A percentile compares a stretch with the other conserved stretches of the same genome.
These are phyloP conservation scores for Tangara arthus DNA, from an alignment of 2,797 vertebrate genomes.

Conservation along the genomic window DNA sequence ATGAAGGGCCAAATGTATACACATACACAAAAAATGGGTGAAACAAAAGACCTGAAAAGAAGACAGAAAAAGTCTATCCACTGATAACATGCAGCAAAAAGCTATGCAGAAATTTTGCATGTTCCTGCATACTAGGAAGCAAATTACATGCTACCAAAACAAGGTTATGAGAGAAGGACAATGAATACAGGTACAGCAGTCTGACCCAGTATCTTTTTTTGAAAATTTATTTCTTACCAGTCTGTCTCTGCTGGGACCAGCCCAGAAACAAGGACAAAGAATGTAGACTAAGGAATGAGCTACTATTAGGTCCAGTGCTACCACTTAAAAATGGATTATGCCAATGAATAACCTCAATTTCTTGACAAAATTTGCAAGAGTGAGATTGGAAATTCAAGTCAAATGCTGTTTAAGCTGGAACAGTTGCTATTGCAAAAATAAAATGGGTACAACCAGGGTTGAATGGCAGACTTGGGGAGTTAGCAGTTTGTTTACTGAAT, in stretches of 20 bases:
- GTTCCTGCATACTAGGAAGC: not conserved
- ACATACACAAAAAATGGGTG: not conserved
- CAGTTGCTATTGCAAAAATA: not conserved
- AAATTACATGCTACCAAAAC: not conserved
- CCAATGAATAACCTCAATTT: not conserved
- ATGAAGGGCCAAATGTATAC: no score
- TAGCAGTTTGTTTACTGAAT: not conserved
- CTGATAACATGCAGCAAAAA: not conserved
- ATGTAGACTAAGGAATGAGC: not conserved
- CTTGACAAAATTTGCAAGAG: not conserved
- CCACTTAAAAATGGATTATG: slow-evolving; percentile 8
- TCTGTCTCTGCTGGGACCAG: not conserved
- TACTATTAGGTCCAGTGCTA: not conserved
- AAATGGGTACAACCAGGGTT: not conserved
- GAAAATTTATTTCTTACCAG: not conserved
- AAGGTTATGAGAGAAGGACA: not conserved
- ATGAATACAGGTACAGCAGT: not conserved
- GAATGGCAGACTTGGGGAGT: not conserved
- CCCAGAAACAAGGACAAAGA: not conserved
- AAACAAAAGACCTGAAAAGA: not conserved
- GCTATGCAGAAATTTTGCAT: not conserved
- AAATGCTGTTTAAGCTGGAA: not conserved
- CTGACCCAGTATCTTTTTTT: not conserved
- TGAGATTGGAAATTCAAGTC: not conserved
- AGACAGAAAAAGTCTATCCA: not conserved